Conservation (phyloP, 2,888 invertebrate species). For the Pristionchus entomophagus region DNA sequence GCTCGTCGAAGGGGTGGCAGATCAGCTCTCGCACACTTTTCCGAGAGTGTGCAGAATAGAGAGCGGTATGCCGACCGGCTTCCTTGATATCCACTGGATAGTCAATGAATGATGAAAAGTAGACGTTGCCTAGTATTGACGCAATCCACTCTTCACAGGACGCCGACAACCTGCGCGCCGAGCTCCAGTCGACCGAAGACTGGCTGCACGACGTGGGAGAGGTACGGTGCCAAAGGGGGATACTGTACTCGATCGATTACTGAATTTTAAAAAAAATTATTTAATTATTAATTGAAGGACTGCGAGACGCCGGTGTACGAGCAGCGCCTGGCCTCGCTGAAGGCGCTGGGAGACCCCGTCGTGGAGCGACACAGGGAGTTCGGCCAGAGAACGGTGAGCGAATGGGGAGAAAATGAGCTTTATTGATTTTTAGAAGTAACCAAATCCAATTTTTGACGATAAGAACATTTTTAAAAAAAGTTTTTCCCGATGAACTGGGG, state of each 20-base stretch:
- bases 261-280: too few relatives aligned
- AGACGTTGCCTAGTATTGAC: too few relatives aligned
- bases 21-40: too few relatives aligned
- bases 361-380: conserved; percentile 87
- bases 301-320: conserved; percentile 78
- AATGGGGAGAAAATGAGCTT: not conserved
- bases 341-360: conserved; percentile 90
- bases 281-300: not conserved
- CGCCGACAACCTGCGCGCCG: conserved; percentile 76
- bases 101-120: too few relatives aligned
- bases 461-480: not conserved
- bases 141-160: conserved; percentile 65
- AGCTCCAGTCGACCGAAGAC: conserved; percentile 89
- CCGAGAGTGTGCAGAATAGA: too few relatives aligned
- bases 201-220: conserved; percentile 99
- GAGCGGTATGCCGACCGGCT: too few relatives aligned
- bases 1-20: too few relatives aligned
- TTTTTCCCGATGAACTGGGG: too few relatives aligned
- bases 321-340: conserved; percentile 78
- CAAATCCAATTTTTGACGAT: not conserved
- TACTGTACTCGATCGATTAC: not conserved
- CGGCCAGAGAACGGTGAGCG: conserved; percentile 83
- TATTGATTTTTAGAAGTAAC: not conserved
- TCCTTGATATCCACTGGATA: too few relatives aligned
- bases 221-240: conserved; percentile 83